Evolutionary conservation across 2,113 vertebrate species (phyloP), one percentile per base, ranked within the genome.

Genomic region (Setophaga kirtlandii): DNA sequence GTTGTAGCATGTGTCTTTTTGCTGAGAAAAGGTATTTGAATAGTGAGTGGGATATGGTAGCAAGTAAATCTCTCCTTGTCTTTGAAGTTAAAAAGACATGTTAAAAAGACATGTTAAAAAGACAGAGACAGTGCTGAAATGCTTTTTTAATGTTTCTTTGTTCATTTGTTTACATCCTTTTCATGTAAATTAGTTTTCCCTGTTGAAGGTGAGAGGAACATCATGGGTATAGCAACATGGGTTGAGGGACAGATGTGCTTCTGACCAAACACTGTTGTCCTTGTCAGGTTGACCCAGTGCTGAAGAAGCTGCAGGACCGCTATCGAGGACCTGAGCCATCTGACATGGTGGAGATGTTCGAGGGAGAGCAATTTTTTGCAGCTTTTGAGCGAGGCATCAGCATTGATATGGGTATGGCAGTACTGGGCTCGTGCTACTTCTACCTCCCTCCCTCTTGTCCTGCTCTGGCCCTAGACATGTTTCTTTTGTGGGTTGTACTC

Each of bases 281-380:
- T 92, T 68, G 41, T 12, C 90, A 98, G 98, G 98, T 99, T 89
- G 99, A 99, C 9, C 86, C 96, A 64, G 98, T 98, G 75, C 95
- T 99, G 81, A 95, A 88, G 91, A 98, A 98, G 92, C 97, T 99
- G 80, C 97, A 97, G 46, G 96, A 98, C 33, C 97, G 98, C 35
- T 99, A 99, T 74, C 98, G 97, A 7, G 99, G 99, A 28, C 99
- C 99, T 0, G 99, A 99, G 94, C 99, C 99, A n/a, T 99, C 99
- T 0, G 99, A 99, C 83, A 96, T 99, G 12, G 99, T 99, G 92
- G 98, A 99, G 90, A 97, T 99, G 95, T 98, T 99, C 53, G 99
- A 99, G 81, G 99, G 99, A 41, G 99, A 99, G 91, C 98, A 99
- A 73, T 99, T 99, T 94, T 99, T 99, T 41, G 99, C 99, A 4